Evolutionary conservation across 2,113 vertebrate genomes (phyloP), one percentile per base, ranked within the genome.

Genomic region (Rhynchomys soricoides): DNA sequence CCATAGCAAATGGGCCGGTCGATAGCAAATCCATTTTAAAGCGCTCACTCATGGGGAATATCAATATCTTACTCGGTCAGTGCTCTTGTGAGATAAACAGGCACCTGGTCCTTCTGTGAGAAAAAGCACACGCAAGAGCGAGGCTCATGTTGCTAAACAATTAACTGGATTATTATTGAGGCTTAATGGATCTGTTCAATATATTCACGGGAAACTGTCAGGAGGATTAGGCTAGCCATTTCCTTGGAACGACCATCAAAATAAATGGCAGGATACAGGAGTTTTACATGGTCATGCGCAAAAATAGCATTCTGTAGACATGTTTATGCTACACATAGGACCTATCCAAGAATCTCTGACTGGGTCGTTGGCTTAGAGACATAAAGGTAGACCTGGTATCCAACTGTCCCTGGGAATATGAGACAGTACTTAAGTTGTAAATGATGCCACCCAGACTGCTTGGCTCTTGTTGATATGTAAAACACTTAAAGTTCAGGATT

Each of bases 131-230:
- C 43, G 59, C 12, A 73, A 92, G 93, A 98, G 97, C 93, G 50
- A 93, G 95, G 92, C 83, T 96, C 94, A 96, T 97, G 87, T 96
- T 98, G 98, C 97, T 98, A 97, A 98, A 98, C 95, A 97, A 97
- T 96, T 98, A 98, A 98, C 94, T 98, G 97, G 91, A 97, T 98
- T 96, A 98, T 98, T 98, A 98, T 97, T 94, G 81, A 98, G 96
- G 93, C 91, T 98, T 98, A 98, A 98, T 98, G 98, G 97, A 98
- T 98, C 97, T 96, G 89, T 88, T 98, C 97, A 97, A 96, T 97
- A 94, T 95, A 97, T 93, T 98, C 95, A 91, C 78, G 91, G 1
- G 71, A 78, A 98, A 91, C 79, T 96, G 50, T 93, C 22, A 83
- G 93, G 95, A 86, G 71, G 88, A 86, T 59, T 74, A 74, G 21